A percentile compares a stretch with the other conserved stretches of the same genome.
phyloP scores from a whole-genome alignment of 2,888 invertebrate genomes.

The Nematopogon swammerdamellus region DNA sequence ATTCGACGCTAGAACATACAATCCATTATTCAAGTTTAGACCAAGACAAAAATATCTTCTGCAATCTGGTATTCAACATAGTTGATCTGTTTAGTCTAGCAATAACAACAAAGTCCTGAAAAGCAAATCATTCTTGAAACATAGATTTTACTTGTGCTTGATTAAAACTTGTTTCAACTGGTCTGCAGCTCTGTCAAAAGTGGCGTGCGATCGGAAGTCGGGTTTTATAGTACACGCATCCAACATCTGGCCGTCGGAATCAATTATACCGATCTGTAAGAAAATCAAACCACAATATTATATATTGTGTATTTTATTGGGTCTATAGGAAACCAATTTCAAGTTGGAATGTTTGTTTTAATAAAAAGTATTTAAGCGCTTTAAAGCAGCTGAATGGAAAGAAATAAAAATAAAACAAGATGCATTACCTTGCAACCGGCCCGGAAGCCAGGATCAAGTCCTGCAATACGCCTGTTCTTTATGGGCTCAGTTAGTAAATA shows the following conservation, averaged over 20 bases:
- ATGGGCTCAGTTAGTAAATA: conserved; percentile 78
- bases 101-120: no score
- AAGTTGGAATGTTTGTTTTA: no score
- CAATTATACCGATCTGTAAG: conserved; percentile 65
- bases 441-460: conserved; percentile 86
- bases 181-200: conserved; percentile 33
- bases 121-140: no score
- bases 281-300: conserved; percentile 3
- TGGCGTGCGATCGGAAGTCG: conserved; percentile 32
- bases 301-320: no score
- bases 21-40: neutral
- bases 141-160: conserved; percentile 59
- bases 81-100: no score
- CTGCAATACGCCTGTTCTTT: conserved; percentile 74
- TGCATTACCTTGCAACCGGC: conserved; percentile 87
- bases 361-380: no score
- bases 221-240: conserved; percentile 70
- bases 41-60: no score
- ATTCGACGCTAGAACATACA: conserved; percentile 58
- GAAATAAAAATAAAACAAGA: no score
- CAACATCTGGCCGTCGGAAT: conserved; percentile 66
- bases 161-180: conserved; percentile 52
- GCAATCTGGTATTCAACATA: no score
- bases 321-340: no score
- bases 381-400: no score